Base-by-base conservation (phyloP, 2,888 invertebrate species). In the Andrena camellia region DNA sequence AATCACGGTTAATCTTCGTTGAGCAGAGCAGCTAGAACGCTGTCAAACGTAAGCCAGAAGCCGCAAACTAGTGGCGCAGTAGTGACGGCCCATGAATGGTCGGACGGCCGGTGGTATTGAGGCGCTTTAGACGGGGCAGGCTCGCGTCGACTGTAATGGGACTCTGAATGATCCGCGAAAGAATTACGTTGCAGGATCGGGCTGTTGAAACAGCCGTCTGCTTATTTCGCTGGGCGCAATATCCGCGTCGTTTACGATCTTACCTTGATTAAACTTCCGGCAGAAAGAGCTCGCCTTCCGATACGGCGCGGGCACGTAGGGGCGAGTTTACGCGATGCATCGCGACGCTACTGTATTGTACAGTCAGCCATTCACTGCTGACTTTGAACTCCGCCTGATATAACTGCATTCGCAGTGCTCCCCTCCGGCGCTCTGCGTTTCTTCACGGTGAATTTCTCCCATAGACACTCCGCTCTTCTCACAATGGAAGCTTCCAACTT, bases 1-100 rank as follows among this genome's bases (percentile, higher is more conserved):
- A 79, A 78, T 84, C 81, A 63, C 78, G 62, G 78, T 81, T 86
- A 86, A 83, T 86, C 83, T 83, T 69, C 83, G 83, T 75, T 79
- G 81, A 85, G 81, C 81, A 81, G 73, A 71, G 70, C 69, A 82
- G 80, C 83, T 63, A 62, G 77, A 72, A 57, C 70, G 62, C 76
- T 77, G 86, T 83, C 71, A 69, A 84, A 81, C 73, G 71, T 81
- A 81, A 85, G 85, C 85, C 81, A 81, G 80, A 76, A 70, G 72
- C 73, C 73, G 69, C 60, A 78, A 81, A 60, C 70, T 74, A 67
- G 54, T 42, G 76, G 73, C 31, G 69, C 63, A 78, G 88, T 89
- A 86, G 87, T 69, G 63, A 57, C 71, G 75, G 70, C 42, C 82
- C 20, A 77, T 87, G 81, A 86, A 83, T 84, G 85, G 83, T 86